Conservation (phyloP, 1,140 invertebrate species). For the Caenorhabditis brenneri region DNA sequence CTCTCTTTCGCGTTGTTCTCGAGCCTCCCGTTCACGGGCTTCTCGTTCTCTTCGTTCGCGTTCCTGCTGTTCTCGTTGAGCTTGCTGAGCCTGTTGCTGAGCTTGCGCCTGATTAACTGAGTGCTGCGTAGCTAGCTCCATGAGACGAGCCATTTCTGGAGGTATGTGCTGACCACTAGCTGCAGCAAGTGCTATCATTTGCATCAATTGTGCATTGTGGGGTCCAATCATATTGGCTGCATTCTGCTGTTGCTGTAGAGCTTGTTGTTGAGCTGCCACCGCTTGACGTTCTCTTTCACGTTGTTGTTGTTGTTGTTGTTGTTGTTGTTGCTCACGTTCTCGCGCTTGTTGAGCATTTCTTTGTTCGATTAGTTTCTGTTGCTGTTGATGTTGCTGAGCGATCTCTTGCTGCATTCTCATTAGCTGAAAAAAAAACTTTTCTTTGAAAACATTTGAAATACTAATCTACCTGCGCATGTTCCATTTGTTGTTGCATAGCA, state of each 20-base stretch:
- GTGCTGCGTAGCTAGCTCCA: not conserved
- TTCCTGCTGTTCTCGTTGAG: slow-evolving; percentile 6
- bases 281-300: too few species aligned
- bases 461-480: not conserved
- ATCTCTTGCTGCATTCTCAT: not conserved
- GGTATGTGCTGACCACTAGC: not conserved
- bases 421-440: not conserved
- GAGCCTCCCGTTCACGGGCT: not conserved
- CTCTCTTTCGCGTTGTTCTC: not conserved
- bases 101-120: not conserved
- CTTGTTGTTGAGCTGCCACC: not conserved
- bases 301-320: not conserved
- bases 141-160: not conserved
- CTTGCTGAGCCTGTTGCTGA: not conserved
- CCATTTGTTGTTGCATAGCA: not conserved
- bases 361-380: not conserved
- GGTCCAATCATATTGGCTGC: not conserved
- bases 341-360: not conserved
- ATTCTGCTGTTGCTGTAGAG: slow-evolving; percentile 7
- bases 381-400: not conserved
- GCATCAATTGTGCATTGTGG: not conserved
- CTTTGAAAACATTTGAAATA: not conserved
- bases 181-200: not conserved
- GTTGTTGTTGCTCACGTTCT: not conserved
- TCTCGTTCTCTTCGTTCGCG: not conserved